Percentiles rank a stretch among this genome's conserved stretches.
Evolutionary conservation across 1,140 invertebrate species (phyloP).

Genomic region (Lethrus apterus): DNA sequence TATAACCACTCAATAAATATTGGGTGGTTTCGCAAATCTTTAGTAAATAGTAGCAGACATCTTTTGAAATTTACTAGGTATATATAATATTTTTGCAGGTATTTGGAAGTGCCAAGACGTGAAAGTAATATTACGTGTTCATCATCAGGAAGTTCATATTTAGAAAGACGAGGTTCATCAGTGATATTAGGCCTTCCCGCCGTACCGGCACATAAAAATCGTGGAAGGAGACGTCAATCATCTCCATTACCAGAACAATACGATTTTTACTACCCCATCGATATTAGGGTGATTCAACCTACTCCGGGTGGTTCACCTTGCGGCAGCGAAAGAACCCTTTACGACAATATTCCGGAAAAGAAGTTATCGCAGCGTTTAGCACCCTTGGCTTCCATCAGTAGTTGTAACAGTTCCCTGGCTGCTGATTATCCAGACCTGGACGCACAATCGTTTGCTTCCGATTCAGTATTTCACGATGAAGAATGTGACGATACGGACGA

Average conservation of each 20-base stretch:
- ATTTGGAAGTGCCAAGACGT: constrained; percentile 45
- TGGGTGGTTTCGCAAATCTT: background rate
- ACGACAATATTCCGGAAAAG: constrained; percentile 17
- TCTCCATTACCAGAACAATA: constrained; percentile 50
- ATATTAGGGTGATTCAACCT: constrained; percentile 68
- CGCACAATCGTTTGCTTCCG: constrained; percentile 56
- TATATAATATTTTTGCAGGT: constrained; percentile 24
- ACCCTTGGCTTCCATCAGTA: constrained; percentile 70
- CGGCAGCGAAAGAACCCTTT: constrained; percentile 53
- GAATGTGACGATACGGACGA: constrained; percentile 60
- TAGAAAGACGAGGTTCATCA: constrained; percentile 68
- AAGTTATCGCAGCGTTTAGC: constrained; percentile 45
- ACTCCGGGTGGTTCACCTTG: constrained; percentile 75
- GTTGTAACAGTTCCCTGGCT: constrained; percentile 57
- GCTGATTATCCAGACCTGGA: constrained; percentile 60
- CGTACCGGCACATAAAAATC: constrained; percentile 34
- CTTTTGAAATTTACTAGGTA: background rate
- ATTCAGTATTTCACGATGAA: constrained; percentile 66
- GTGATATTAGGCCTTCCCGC: constrained; percentile 60
- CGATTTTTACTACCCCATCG: constrained; percentile 61
- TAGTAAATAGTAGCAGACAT: background rate
- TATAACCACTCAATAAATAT: background rate
- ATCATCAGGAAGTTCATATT: constrained; percentile 70
- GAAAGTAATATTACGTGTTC: constrained; percentile 74
- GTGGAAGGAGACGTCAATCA: constrained; percentile 35